These are phyloP conservation scores for Platichthys stellatus DNA, from an alignment of 2,113 vertebrate species.

Conservation along the genomic window DNA sequence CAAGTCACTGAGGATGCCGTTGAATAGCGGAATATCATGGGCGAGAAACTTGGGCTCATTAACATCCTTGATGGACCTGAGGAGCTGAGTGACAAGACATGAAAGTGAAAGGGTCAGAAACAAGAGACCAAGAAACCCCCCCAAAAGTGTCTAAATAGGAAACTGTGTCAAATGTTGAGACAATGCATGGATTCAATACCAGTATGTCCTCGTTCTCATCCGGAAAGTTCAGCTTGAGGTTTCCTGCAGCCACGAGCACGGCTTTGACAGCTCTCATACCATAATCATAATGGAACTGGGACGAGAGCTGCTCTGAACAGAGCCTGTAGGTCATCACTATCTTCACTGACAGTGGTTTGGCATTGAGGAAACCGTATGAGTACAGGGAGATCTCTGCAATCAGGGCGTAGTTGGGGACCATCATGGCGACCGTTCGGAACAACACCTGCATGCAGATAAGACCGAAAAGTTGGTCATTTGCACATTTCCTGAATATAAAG, in stretches of 20 bases:
- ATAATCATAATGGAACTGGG: slow-evolving; percentile 98
- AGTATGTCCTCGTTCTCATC: slow-evolving; percentile 93
- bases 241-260: slow-evolving; percentile 94
- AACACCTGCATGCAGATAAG: slow-evolving; percentile 85
- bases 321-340: slow-evolving; percentile 99
- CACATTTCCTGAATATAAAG: too few species aligned
- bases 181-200: slow-evolving; percentile 74
- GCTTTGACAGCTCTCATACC: slow-evolving; percentile 99
- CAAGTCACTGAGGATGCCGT: slow-evolving; percentile 95
- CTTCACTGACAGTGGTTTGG: slow-evolving; percentile 96
- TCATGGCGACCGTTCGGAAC: slow-evolving; percentile 98
- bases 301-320: slow-evolving; percentile 97
- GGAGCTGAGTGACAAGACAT: slow-evolving; percentile 80
- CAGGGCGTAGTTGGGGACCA: slow-evolving; percentile 98
- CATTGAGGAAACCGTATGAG: slow-evolving; percentile 95
- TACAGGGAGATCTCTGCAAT: slow-evolving; percentile 98
- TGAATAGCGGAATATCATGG: slow-evolving; percentile 95
- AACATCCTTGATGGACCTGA: slow-evolving; percentile 97
- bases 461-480: not conserved
- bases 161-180: not conserved
- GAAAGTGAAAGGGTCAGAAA: not conserved
- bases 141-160: too few species aligned
- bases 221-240: slow-evolving; percentile 95
- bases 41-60: slow-evolving; percentile 98
- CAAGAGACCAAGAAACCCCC: not conserved